Base-by-base conservation (phyloP, 1,140 invertebrate species). In the Leptopilina boulardi region DNA sequence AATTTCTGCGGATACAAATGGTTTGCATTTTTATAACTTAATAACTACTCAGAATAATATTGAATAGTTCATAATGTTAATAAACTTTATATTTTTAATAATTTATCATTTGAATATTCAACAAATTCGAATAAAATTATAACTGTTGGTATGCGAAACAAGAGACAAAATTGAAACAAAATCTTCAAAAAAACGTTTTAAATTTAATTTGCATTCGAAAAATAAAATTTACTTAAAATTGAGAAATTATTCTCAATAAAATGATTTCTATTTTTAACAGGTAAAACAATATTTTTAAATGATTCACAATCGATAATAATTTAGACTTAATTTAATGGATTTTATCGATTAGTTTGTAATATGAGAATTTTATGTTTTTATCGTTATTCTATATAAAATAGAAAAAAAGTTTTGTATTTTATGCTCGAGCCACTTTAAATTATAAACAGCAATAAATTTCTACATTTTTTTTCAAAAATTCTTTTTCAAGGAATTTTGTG, bases 311-410 rank as follows among this genome's bases (percentile, higher is more conserved):
- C 47, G 47, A 54, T 15, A 54, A 54, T 18, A 54, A n/a, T n/a
- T n/a, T n/a, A n/a, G n/a, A n/a, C n/a, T 54, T n/a, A 54, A 54
- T 54, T 54, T n/a, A 54, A n/a, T 54, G 47, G n/a, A 54, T 54
- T 54, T 18, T 18, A 2, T 34, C 6, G 30, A 34, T 34, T 6
- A 34, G 30, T 34, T 34, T 6, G 2, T 34, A 34, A 34, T 34
- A 3, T 34, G 6, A 34, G 2, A 34, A 34, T 34, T 34, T 34
- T 34, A 34, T 34, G 30, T 34, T 34, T 54, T 54, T 4, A 8
- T 18, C 47, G n/a, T 18, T 54, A 54, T 54, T 54, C 18, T 54
- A n/a, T 6, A 54, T 18, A n/a, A 54, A 18, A 18, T 15, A 54
- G 44, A 54, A 54, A 18, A 19, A 54, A 54, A 18, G 8, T 21